A percentile compares a stretch with the other conserved stretches of the same genome.
These are phyloP conservation scores for Bombus terrestris DNA, from an alignment of 1,140 invertebrate genomes.

Conservation along the genomic window DNA sequence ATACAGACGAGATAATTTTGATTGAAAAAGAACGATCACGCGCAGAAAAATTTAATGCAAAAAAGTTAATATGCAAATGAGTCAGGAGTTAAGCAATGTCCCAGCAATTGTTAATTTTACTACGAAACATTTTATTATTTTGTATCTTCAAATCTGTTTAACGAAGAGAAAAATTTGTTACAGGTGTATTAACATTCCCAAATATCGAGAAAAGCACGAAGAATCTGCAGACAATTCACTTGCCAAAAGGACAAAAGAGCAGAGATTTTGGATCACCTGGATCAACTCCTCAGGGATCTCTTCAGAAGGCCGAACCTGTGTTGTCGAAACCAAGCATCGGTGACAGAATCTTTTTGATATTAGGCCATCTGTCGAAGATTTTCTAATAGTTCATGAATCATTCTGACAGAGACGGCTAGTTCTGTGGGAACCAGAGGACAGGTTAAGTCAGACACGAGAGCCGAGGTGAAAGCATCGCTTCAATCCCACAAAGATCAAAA, in stretches of 20 bases:
- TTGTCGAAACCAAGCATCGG: constrained; percentile 58
- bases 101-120: no score
- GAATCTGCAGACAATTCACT: constrained; percentile 10
- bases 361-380: no score
- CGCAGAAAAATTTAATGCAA: no score
- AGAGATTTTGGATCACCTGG: constrained; percentile 25
- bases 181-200: constrained; percentile 35
- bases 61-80: no score
- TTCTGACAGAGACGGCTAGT: neutral
- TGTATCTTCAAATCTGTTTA: no score
- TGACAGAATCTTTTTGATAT: neutral
- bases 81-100: no score
- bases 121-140: no score
- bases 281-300: constrained; percentile 20
- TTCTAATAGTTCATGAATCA: no score
- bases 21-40: no score
- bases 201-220: constrained; percentile 3
- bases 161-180: no score
- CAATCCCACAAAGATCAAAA: constrained; percentile 37
- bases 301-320: constrained; percentile 20
- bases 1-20: no score
- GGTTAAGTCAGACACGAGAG: neutral
- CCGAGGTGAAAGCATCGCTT: neutral
- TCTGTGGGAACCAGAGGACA: neutral
- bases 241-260: constrained; percentile 17